Evolutionary conservation across 2,797 vertebrate species (phyloP), one percentile per base, ranked within the genome.

Genomic region (Syngnathus rostellatus): DNA sequence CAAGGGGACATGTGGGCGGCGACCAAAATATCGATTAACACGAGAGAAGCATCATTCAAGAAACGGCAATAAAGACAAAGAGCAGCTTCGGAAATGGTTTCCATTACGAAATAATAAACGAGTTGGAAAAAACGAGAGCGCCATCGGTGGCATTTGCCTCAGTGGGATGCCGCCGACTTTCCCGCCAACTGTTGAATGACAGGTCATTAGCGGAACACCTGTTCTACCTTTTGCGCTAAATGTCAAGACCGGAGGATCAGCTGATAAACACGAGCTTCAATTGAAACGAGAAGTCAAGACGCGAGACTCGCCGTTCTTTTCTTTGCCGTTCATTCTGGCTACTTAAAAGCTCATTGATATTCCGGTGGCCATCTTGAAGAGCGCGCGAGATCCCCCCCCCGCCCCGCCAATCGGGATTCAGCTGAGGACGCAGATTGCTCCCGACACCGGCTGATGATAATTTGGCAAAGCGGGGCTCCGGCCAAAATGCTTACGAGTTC

Each of bases 401-500:
- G 65, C 74, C 80, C 72, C 67, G 39, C 64, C 65, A 63, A 67
- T 85, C 58, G 77, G 77, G 70, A 85, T 76, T 85, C 41, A 51
- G 75, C 72, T 83, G 74, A 80, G 74, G 80, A 85, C 68, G 72
- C 50, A 51, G 50, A 51, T 51, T 21, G 50, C 50, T 21, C 50
- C n/a, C 50, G 50, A 51, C 50, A 51, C n/a, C 6, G 50, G 50
- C 80, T 86, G 85, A 89, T 83, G 83, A 84, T 83, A 79, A 86
- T 86, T 85, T 83, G 85, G 87, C 87, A 87, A 86, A 86, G 81
- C 78, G 68, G 8, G 19, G 50, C 50, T n/a, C n/a, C n/a, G 72
- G 69, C 76, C 70, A 86, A 85, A 86, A 81, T 77, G 63, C 74
- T 83, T 77, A 85, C 71, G 73, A 86, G 71, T 79, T 73, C 66